Conservation (phyloP, 2,888 invertebrate species). For the Aplocera efformata region DNA sequence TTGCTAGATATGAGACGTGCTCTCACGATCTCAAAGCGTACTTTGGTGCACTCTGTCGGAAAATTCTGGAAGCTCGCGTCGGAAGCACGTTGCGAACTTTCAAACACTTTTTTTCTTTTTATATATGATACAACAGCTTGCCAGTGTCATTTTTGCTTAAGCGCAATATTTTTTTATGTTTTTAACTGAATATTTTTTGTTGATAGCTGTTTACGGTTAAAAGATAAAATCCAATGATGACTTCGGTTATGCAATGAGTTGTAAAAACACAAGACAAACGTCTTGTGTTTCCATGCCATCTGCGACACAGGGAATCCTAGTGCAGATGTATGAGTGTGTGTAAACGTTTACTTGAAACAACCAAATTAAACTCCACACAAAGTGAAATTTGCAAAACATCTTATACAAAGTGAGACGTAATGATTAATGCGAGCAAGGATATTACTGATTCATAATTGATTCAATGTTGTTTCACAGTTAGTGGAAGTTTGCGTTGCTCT, state of each 20-base stretch:
- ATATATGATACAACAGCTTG: slow-evolving; percentile 13
- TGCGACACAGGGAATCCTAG: no score
- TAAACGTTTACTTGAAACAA: no score
- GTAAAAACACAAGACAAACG: no score
- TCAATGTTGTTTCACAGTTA: slow-evolving; percentile 1
- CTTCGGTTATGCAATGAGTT: no score
- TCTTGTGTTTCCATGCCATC: no score
- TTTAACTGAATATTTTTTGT: background rate
- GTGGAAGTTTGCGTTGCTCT: slow-evolving; percentile 22
- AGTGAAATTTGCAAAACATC: no score
- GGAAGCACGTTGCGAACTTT: slow-evolving; percentile 50
- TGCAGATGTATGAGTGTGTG: no score
- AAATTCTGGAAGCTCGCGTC: slow-evolving; percentile 63
- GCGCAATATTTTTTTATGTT: slow-evolving; percentile 6
- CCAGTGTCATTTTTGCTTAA: slow-evolving; percentile 14
- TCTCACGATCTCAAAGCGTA: slow-evolving; percentile 44
- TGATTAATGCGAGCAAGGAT: background rate
- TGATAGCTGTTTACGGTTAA: no score
- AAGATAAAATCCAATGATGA: no score
- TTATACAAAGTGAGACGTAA: no score
- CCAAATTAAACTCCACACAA: no score
- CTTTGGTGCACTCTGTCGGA: slow-evolving; percentile 60
- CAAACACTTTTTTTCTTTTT: slow-evolving; percentile 37
- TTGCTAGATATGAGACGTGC: slow-evolving; percentile 28
- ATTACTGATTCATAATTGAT: slow-evolving; percentile 21